Base-by-base conservation (phyloP, 2,797 vertebrate species). In the Choloepus didactylus region DNA sequence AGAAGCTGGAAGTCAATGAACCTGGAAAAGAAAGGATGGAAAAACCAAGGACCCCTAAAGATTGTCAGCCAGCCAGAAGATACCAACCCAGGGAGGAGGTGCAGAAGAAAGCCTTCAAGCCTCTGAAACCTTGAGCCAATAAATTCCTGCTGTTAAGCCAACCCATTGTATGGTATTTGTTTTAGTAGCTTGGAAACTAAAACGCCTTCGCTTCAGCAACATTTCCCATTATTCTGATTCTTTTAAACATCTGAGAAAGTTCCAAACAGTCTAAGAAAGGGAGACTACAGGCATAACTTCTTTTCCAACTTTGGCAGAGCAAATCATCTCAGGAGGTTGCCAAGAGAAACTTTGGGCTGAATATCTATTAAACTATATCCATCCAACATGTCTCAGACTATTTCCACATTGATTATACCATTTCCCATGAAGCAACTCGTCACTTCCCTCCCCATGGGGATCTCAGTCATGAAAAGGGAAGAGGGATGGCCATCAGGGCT, bases 321-420 rank as follows among this genome's bases (percentile, higher is more conserved):
- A 69, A 80, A 64, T 94, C 85, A 75, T 19, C 7, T 66, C 38
- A 75, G 82, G 77, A 92, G 31, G 35, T 67, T 76, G 38, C 66
- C 0, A 9, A 66, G 87, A 93, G 73, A 85, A 93, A 9, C 44
- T 87, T 49, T 91, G 79, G 49, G 54, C 3, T 69, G 29, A 93
- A 64, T 38, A 87, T 85, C 25, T 70, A 83, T 85, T 83, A 94
- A 70, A 66, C 67, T 87, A 23, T 87, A 91, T 19, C 60, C 38
- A 82, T 66, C 23, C 82, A 84, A 95, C 79, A 69, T 3, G 1
- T 51, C n/a, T 69, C 12, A 25, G 9, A 82, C 16, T 41, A 23
- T 92, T 96, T 87, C n/a, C 62, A 67, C 49, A 62, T 81, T 44
- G 18, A 83, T 92, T 73, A 94, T 41, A 80, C 18, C 51, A 35